phyloP scores from a whole-genome alignment of 2,797 vertebrate species.

The Brachyrhaphis roseni region DNA sequence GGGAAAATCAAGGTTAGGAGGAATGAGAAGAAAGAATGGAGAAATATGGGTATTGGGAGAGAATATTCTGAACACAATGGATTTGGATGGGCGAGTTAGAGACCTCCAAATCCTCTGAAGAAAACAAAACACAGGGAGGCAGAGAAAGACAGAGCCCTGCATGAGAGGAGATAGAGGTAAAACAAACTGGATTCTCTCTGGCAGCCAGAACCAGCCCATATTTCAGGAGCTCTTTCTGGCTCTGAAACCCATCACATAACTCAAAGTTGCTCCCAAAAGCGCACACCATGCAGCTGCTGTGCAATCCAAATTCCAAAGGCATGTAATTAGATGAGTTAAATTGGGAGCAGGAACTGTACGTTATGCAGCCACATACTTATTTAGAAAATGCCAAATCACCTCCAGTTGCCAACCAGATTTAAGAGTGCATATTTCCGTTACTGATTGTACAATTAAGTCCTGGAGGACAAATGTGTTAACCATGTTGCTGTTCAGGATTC shows the following conservation, averaged over 20 bases:
- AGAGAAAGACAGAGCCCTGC: conserved; percentile 53
- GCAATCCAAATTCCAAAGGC: conserved; percentile 59
- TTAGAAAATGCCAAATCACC: conserved; percentile 51
- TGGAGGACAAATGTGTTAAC: conserved; percentile 15
- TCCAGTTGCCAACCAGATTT: conserved; percentile 46
- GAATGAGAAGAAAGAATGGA: conserved; percentile 31
- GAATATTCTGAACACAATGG: conserved; percentile 45
- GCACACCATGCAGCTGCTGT: conserved; percentile 30
- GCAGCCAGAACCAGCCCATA: conserved; percentile 50
- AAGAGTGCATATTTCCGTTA: conserved; percentile 23
- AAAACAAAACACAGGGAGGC: conserved; percentile 58
- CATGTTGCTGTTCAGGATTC: conserved; percentile 2
- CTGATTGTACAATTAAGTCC: conserved; percentile 25
- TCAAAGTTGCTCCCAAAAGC: conserved; percentile 40
- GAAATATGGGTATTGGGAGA: conserved; percentile 25
- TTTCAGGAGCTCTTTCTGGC: conserved; percentile 34
- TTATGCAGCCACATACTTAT: conserved; percentile 23
- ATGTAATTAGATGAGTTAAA: conserved; percentile 63
- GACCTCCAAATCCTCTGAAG: conserved; percentile 60
- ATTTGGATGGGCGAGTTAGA: conserved; percentile 61
- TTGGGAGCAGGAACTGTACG: conserved; percentile 38
- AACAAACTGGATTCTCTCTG: conserved; percentile 41
- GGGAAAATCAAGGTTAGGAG: conserved; percentile 13
- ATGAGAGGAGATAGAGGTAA: conserved; percentile 69
- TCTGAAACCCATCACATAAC: conserved; percentile 32